These are phyloP conservation scores for Meteorus cinctellus DNA, from an alignment of 2,888 invertebrate genomes.

Conservation along the genomic window DNA sequence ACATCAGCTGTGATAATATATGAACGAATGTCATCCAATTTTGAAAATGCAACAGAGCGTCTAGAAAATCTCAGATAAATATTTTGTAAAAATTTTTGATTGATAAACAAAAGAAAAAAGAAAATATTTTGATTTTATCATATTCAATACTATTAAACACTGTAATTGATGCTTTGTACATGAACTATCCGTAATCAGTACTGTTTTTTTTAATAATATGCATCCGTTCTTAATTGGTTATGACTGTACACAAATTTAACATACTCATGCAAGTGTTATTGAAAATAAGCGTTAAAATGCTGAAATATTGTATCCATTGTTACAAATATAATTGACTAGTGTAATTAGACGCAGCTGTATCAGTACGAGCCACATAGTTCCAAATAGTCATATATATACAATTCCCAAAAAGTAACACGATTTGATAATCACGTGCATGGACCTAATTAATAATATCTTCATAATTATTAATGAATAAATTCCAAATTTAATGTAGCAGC, in stretches of 20 bases:
- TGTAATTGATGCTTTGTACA: conserved; percentile 54
- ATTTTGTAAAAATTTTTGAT: conserved; percentile 28
- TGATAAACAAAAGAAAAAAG: conserved; percentile 29
- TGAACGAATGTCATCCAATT: conserved; percentile 63
- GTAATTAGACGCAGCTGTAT: conserved; percentile 58
- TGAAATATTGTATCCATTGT: conserved; percentile 15
- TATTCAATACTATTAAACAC: conserved; percentile 60
- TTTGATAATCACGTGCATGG: conserved; percentile 44
- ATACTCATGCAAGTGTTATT: conserved; percentile 33
- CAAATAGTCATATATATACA: conserved; percentile 55
- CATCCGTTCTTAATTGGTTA: conserved; percentile 56
- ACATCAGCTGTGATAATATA: conserved; percentile 64
- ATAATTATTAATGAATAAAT: background rate
- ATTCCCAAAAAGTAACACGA: conserved; percentile 53
- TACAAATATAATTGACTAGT: conserved; percentile 46
- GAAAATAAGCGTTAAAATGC: conserved; percentile 49
- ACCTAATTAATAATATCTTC: conserved; percentile 13
- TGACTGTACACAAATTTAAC: conserved; percentile 50
- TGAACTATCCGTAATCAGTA: conserved; percentile 56
- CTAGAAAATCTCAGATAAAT: conserved; percentile 45
- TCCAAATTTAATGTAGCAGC: conserved; percentile 39
- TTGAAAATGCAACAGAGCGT: conserved; percentile 58
- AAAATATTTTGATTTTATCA: conserved; percentile 58
- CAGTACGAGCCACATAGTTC: conserved; percentile 59
- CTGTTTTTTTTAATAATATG: conserved; percentile 54